phyloP scores from a whole-genome alignment of 2,797 vertebrate genomes.

The Heliangelus exortis region DNA sequence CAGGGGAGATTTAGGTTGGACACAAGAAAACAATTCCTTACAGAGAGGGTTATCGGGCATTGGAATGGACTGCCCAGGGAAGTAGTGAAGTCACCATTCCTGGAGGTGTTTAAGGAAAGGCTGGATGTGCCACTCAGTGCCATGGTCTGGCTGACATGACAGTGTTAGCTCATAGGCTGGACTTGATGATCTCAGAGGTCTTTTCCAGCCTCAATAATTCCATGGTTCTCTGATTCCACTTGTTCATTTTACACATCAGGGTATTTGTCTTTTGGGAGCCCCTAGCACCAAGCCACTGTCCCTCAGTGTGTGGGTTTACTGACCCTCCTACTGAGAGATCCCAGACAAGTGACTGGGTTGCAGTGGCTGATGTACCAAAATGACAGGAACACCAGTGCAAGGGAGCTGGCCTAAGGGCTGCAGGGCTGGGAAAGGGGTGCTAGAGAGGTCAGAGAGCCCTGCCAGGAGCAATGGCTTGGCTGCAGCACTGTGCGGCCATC shows the following conservation, averaged over 20 bases:
- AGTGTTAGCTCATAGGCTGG: too few relatives aligned
- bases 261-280: neutral
- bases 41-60: too few relatives aligned
- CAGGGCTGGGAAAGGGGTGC: neutral
- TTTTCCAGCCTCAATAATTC: too few relatives aligned
- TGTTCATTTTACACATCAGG: neutral
- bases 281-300: neutral
- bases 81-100: too few relatives aligned
- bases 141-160: too few relatives aligned
- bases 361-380: neutral
- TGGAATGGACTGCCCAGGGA: too few relatives aligned
- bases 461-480: neutral
- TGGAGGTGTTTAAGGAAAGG: too few relatives aligned
- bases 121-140: too few relatives aligned
- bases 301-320: neutral
- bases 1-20: too few relatives aligned
- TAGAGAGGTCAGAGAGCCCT: neutral
- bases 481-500: accelerated
- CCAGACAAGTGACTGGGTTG: neutral
- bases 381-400: neutral
- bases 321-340: neutral
- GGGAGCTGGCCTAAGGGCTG: neutral
- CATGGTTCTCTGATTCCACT: neutral
- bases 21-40: too few relatives aligned
- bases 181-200: too few relatives aligned